A percentile compares a stretch with the other conserved stretches of the same genome.
Evolutionary conservation across 1,140 invertebrate genomes (phyloP).

Genomic region (Limonius californicus): DNA sequence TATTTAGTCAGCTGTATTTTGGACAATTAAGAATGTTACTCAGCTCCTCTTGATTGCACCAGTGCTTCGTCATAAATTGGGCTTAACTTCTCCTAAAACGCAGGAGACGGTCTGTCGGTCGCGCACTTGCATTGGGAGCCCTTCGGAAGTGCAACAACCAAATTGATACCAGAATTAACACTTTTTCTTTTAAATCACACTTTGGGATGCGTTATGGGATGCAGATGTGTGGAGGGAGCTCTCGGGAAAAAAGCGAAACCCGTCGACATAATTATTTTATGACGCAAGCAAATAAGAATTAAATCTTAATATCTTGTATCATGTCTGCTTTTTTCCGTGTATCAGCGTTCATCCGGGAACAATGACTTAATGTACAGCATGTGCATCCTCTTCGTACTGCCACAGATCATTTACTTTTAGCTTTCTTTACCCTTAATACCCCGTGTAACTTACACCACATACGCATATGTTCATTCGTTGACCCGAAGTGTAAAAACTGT

Average conservation of each 20-base stretch:
- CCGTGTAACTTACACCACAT: constrained; percentile 22
- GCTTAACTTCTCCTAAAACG: not conserved
- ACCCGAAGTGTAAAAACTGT: constrained; percentile 21
- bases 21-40: constrained; percentile 13
- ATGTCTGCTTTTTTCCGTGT: constrained; percentile 13
- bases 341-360: constrained; percentile 28
- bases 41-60: constrained; percentile 10
- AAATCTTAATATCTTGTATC: constrained; percentile 21
- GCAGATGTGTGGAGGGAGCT: not conserved
- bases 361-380: constrained; percentile 23
- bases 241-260: no score
- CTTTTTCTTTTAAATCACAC: no score
- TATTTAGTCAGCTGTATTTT: constrained; percentile 15
- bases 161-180: no score
- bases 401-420: not conserved
- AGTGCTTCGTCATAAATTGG: constrained; percentile 10
- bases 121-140: no score
- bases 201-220: not conserved
- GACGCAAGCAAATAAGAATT: constrained; percentile 23
- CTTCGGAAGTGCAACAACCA: no score
- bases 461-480: constrained; percentile 26
- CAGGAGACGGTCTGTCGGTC: no score
- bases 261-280: constrained; percentile 17
- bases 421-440: not conserved
- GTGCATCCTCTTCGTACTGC: not conserved